Evolutionary conservation across 2,888 invertebrate genomes (phyloP).

Genomic region (Hyles lineata): DNA sequence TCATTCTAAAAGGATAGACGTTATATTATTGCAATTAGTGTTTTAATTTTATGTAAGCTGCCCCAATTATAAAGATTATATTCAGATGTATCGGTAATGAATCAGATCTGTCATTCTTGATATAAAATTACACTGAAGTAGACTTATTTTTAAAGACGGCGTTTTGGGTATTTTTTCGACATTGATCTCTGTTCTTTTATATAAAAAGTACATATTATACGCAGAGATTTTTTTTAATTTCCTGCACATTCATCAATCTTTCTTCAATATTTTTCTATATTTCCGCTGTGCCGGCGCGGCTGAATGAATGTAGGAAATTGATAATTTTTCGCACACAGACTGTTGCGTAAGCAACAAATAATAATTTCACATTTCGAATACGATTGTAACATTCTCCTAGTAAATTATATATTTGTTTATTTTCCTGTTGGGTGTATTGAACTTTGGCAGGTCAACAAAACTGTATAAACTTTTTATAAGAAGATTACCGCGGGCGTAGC

Average conservation of each 20-base stretch:
- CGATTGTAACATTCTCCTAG: background rate
- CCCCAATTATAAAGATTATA: background rate
- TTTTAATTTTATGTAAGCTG: background rate
- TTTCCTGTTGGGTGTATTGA: background rate
- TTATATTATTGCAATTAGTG: background rate
- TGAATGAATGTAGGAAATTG: conserved; percentile 22
- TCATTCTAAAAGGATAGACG: background rate
- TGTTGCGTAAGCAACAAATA: background rate
- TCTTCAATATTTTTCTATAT: conserved; percentile 9
- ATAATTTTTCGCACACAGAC: conserved; percentile 20
- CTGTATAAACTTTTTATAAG: background rate
- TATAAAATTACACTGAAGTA: background rate
- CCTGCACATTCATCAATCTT: conserved; percentile 21
- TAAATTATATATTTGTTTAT: background rate
- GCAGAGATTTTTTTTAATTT: conserved; percentile 6
- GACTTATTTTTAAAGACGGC: background rate
- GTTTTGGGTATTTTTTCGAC: background rate
- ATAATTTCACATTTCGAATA: conserved; percentile 1
- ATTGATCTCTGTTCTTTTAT: background rate
- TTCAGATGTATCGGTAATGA: background rate
- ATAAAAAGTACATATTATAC: background rate
- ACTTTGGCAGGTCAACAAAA: background rate
- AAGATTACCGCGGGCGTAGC: background rate
- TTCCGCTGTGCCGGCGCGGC: conserved; percentile 19
- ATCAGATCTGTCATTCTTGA: background rate